Evolutionary conservation across 2,888 invertebrate genomes (phyloP), one percentile per base, ranked within the genome.

Genomic region (Amphipoea oculea): DNA sequence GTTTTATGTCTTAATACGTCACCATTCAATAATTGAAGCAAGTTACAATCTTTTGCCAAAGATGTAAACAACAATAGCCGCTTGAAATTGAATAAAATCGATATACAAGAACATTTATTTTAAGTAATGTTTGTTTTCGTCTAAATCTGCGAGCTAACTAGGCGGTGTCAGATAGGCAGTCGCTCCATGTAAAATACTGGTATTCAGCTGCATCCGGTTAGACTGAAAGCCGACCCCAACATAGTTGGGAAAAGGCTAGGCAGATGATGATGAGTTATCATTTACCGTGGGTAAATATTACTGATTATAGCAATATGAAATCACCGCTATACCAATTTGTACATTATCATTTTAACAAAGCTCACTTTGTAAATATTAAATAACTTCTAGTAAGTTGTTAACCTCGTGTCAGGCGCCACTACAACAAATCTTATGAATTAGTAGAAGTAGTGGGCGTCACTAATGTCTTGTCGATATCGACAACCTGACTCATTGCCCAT

Each of bases 371-470:
- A 36, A 20, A 4, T 36, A n/a, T 14, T 70, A 54, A 36, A 42
- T 45, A 12, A 78, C 54, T 62, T 65, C 4, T 45, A 67, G 70
- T 77, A n/a, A 70, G 70, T 6, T 63, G 67, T 60, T 74, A 62
- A 54, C 78, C 73, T 81, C 77, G 40, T 40, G 62, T 12, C 65
- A 65, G 72, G 86, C 85, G 86, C 86, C 86, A 83, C 69, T 65
- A 60, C 29, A 65, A 48, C 36, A 68, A 36, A 36, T 36, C 29
- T 20, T n/a, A 73, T 51, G 62, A 80, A 40, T 68, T 54, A 71
- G 51, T 65, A 6, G 20, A 7, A 0, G 74, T 42, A 74, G 85
- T 86, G 60, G 86, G 85, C 80, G 76, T 82, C 9, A 54, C 57
- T 60, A 70, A 85, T 67, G 4, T 57, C 48, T 63, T 75, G 69